phyloP scores from a whole-genome alignment of 2,113 vertebrate species.

The Ancistrus triradiatus region DNA sequence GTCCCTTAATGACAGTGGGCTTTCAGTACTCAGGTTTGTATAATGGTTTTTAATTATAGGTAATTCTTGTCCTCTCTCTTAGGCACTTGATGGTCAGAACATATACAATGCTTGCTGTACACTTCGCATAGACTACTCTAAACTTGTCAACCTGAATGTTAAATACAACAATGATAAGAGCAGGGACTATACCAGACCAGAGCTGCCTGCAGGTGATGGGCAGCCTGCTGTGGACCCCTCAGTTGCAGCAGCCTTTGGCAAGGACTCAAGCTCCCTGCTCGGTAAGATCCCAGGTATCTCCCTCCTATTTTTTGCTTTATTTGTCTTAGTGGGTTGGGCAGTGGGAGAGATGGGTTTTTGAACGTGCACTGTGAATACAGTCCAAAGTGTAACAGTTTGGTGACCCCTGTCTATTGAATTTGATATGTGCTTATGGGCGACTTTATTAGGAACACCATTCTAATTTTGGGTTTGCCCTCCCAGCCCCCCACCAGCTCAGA shows the following conservation, averaged over 20 bases:
- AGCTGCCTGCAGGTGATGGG: conserved; percentile 92
- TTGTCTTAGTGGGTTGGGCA: not conserved
- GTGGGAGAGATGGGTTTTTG: no score
- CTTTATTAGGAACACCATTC: no score
- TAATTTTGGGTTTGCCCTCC: no score
- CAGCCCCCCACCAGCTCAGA: no score
- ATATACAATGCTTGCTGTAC: conserved; percentile 99
- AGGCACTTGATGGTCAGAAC: conserved; percentile 96
- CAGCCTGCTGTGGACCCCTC: conserved; percentile 85
- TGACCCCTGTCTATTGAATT: no score
- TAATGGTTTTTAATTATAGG: not conserved
- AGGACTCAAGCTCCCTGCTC: conserved; percentile 92
- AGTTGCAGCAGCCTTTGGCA: conserved; percentile 86
- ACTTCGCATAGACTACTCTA: conserved; percentile 96
- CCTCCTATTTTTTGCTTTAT: conserved; percentile 8
- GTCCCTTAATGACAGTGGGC: not conserved
- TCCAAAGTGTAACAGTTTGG: no score
- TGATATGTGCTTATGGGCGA: no score
- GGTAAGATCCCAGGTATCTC: conserved; percentile 81
- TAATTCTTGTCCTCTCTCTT: conserved; percentile 36
- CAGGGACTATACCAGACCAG: conserved; percentile 93
- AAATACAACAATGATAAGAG: conserved; percentile 99
- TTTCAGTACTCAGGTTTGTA: no score
- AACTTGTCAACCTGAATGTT: conserved; percentile 96
- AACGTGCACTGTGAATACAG: no score